Evolutionary conservation across 2,888 invertebrate species (phyloP).

Genomic region (Lithosia quadra): DNA sequence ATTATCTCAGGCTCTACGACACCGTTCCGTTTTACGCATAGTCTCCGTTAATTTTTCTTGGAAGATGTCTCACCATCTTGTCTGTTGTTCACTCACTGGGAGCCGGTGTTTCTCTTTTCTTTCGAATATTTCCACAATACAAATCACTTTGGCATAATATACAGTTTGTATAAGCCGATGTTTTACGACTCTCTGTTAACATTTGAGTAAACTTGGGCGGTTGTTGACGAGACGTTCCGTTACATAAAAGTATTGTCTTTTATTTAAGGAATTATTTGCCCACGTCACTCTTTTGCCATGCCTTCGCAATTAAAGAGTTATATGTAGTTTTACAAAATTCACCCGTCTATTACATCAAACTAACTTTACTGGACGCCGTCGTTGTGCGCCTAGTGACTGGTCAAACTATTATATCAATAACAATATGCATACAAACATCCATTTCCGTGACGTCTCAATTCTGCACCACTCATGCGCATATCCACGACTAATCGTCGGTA

Average conservation of each 20-base stretch:
- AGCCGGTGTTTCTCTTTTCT: background rate
- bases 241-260: too few relatives aligned
- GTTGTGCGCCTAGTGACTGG: constrained; percentile 21
- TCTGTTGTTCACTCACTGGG: constrained; percentile 43
- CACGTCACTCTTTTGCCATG: too few relatives aligned
- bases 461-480: constrained; percentile 47
- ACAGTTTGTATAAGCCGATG: constrained; percentile 48
- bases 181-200: constrained; percentile 19
- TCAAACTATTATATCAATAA: constrained; percentile 39
- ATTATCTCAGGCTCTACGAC: too few relatives aligned
- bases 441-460: constrained; percentile 41
- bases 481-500: constrained; percentile 33
- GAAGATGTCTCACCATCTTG: background rate
- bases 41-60: too few relatives aligned
- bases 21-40: too few relatives aligned
- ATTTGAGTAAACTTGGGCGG: background rate
- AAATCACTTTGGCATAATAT: constrained; percentile 55
- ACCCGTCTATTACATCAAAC: background rate
- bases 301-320: too few relatives aligned
- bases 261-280: too few relatives aligned
- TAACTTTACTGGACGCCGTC: constrained; percentile 14
- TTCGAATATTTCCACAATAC: constrained; percentile 56
- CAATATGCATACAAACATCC: constrained; percentile 33
- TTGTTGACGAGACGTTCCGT: background rate
- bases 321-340: too few relatives aligned